phyloP scores from a whole-genome alignment of 2,888 invertebrate species.

The Autographa pulchrina region DNA sequence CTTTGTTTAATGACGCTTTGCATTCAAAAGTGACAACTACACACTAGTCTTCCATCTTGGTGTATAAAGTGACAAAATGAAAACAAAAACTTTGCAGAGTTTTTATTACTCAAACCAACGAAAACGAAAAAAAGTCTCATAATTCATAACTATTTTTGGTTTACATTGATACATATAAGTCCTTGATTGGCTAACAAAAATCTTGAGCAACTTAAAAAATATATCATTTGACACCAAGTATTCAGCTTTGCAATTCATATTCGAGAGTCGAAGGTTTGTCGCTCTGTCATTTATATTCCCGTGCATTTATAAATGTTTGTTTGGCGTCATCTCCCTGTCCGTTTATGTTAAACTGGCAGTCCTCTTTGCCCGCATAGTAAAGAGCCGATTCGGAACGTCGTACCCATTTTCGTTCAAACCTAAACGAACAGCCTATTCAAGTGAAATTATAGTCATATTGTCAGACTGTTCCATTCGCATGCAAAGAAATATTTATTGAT shows the following conservation, averaged over 20 bases:
- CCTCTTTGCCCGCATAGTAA: constrained; percentile 27
- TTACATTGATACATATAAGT: background rate
- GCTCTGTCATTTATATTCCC: constrained; percentile 48
- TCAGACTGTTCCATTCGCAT: background rate
- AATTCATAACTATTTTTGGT: too few species aligned
- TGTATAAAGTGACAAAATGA: too few species aligned
- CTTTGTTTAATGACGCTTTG: too few species aligned
- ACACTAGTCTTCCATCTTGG: too few species aligned
- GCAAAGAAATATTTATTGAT: background rate
- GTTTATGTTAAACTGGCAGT: constrained; percentile 42
- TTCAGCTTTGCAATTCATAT: constrained; percentile 47
- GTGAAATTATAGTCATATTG: background rate
- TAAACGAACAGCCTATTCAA: background rate
- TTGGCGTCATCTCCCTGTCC: constrained; percentile 26
- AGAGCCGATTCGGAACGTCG: constrained; percentile 9
- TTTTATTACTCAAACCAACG: too few species aligned
- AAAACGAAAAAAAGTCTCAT: too few species aligned
- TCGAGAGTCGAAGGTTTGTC: constrained; percentile 41
- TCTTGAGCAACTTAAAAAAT: background rate
- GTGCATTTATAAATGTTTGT: constrained; percentile 50
- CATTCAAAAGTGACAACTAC: too few species aligned
- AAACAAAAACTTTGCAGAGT: too few species aligned
- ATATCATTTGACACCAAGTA: constrained; percentile 28
- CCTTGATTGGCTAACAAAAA: constrained; percentile 8
- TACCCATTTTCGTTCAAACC: background rate